Conservation (phyloP, 2,113 vertebrate species). For the Melanerpes aurifrons region DNA sequence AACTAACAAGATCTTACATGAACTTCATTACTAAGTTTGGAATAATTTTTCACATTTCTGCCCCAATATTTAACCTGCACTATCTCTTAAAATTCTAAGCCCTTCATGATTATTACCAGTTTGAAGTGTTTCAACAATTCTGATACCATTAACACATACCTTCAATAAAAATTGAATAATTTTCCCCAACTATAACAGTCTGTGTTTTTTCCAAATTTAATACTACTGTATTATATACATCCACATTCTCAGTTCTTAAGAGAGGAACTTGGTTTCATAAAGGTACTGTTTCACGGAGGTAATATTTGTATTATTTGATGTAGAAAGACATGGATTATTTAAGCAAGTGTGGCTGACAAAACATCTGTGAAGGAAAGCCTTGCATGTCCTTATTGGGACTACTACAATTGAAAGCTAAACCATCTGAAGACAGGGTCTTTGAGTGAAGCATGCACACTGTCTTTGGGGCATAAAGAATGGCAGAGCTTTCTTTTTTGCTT, state of each 20-base stretch:
- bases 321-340: background rate
- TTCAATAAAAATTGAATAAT: background rate
- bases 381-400: background rate
- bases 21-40: background rate
- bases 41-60: background rate
- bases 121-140: background rate
- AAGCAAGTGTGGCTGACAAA: background rate
- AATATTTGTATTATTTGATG: background rate
- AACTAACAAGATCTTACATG: background rate
- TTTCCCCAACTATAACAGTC: background rate
- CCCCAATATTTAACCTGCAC: background rate
- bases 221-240: background rate
- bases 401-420: background rate
- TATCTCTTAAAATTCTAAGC: background rate
- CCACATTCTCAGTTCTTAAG: background rate
- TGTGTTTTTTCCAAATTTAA: background rate
- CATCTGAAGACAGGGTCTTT: background rate
- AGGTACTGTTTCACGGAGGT: background rate
- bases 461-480: background rate
- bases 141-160: background rate
- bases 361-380: background rate
- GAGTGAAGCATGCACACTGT: background rate
- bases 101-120: background rate
- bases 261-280: background rate
- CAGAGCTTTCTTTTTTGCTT: background rate